Evolutionary conservation across 2,113 vertebrate species (phyloP).

Genomic region (Eptesicus fuscus): DNA sequence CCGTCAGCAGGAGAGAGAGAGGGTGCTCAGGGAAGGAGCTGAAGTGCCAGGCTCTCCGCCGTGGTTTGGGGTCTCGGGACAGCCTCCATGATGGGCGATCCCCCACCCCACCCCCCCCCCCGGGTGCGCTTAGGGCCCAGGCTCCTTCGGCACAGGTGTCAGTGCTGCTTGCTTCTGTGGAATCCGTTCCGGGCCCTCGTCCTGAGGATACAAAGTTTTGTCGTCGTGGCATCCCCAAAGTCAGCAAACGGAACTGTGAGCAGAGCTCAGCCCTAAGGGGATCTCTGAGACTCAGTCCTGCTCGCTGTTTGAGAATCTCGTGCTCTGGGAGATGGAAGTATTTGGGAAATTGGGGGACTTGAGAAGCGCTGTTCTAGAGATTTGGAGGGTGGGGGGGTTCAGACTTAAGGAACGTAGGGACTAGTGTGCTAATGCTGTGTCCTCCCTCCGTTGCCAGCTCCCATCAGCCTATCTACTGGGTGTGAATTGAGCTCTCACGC

Average conservation of each 20-base stretch:
- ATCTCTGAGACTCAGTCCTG: not conserved
- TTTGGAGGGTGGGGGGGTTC: not conserved
- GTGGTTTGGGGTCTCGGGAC: not conserved
- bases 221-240: not conserved
- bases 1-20: not conserved
- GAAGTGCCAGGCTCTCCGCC: not conserved
- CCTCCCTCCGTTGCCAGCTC: not conserved
- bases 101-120: not conserved
- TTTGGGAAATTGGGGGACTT: not conserved
- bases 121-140: accelerated
- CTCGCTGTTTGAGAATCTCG: not conserved
- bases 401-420: not conserved
- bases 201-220: not conserved
- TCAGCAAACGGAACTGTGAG: not conserved
- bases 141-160: too few relatives aligned
- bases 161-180: not conserved
- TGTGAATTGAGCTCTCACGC: not conserved
- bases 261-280: not conserved
- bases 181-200: too few relatives aligned
- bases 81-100: too few relatives aligned
- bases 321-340: not conserved
- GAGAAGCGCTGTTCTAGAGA: not conserved
- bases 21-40: not conserved
- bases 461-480: not conserved
- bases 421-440: not conserved